Evolutionary conservation across 1,140 invertebrate species (phyloP).

Genomic region (Drosophila ananassae): DNA sequence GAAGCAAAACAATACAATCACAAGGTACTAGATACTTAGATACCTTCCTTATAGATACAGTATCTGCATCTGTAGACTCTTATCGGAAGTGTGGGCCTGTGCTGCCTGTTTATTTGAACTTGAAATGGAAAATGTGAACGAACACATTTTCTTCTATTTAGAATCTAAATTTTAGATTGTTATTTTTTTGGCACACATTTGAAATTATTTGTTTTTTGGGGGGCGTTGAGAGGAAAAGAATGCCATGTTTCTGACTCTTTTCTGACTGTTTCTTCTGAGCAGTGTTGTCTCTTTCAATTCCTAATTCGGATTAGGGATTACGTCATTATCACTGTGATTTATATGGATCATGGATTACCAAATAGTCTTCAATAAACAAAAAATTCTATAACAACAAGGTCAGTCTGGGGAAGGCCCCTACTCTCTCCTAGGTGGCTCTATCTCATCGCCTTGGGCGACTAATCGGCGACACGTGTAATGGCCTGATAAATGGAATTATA

Average conservation of each 20-base stretch:
- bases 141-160: constrained; percentile 1
- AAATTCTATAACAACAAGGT: constrained; percentile 44
- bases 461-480: constrained; percentile 72
- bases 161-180: constrained; percentile 28
- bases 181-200: constrained; percentile 48
- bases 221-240: constrained; percentile 26
- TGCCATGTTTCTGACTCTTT: background rate
- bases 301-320: constrained; percentile 34
- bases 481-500: constrained; percentile 47
- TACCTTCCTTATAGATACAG: constrained; percentile 17
- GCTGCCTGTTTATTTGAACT: constrained; percentile 15
- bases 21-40: background rate
- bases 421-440: too few species aligned
- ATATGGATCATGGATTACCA: constrained; percentile 41
- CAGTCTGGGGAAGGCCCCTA: constrained; percentile 20
- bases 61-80: constrained; percentile 20
- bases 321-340: constrained; percentile 46
- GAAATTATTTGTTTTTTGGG: constrained; percentile 36
- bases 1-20: constrained; percentile 23
- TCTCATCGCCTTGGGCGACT: constrained; percentile 28
- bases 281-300: constrained; percentile 18
- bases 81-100: constrained; percentile 8
- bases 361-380: constrained; percentile 49
- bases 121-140: constrained; percentile 15
- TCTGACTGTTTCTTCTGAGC: constrained; percentile 12